A percentile compares a stretch with the other conserved stretches of the same genome.
Evolutionary conservation across 1,140 invertebrate species (phyloP).

Genomic region (Varroa destructor): DNA sequence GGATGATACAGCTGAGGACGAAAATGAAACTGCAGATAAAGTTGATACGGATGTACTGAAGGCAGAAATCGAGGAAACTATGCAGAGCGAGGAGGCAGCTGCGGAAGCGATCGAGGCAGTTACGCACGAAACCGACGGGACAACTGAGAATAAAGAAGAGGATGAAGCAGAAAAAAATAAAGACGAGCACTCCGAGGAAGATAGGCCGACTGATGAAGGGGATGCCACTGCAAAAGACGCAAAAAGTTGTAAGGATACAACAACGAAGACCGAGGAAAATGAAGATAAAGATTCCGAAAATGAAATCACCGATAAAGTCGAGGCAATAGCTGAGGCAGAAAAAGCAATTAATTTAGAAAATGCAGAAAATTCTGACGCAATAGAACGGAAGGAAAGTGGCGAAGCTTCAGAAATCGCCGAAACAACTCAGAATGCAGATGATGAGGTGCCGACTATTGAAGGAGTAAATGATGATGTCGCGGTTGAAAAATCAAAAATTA

Average conservation of each 20-base stretch:
- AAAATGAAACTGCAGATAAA: slow-evolving; percentile 22
- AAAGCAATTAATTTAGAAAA: not conserved
- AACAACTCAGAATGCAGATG: not conserved
- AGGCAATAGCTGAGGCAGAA: not conserved
- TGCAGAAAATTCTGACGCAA: not conserved
- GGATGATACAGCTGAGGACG: not conserved
- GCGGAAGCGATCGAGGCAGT: slow-evolving; percentile 17
- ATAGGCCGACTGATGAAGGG: not conserved
- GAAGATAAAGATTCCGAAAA: not conserved
- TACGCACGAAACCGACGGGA: not conserved
- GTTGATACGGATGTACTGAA: not conserved
- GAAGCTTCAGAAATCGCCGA: not conserved
- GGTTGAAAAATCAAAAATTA: not conserved
- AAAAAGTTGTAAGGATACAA: not conserved
- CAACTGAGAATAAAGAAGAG: not conserved
- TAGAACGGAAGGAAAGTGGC: too few relatives aligned
- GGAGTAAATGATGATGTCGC: not conserved
- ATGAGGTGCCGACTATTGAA: not conserved
- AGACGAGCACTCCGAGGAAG: not conserved
- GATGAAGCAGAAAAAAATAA: not conserved
- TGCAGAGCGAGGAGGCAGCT: slow-evolving; percentile 28
- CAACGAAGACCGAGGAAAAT: not conserved
- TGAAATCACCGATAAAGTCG: not conserved
- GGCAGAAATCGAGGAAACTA: slow-evolving; percentile 1
- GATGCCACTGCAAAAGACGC: not conserved